A percentile compares a stretch with the other conserved stretches of the same genome.
Conservation (phyloP, 2,113 vertebrate species). For the Callithrix jacchus region DNA sequence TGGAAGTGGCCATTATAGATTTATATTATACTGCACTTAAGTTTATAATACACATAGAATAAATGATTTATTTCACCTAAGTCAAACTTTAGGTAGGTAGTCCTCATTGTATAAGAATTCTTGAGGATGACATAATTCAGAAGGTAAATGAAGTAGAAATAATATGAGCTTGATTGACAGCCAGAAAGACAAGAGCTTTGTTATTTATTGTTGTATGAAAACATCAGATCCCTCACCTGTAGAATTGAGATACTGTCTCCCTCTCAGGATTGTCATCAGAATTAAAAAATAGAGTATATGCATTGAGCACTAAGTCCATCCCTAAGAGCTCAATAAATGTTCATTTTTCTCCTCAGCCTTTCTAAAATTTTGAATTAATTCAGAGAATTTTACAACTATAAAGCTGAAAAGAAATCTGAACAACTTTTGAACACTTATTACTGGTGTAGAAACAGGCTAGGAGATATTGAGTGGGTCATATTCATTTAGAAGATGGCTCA, state of each 20-base stretch:
- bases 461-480: not conserved
- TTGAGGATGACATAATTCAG: not conserved
- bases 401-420: not conserved
- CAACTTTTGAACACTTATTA: too few species aligned
- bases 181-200: not conserved
- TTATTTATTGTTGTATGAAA: not conserved
- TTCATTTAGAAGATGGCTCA: not conserved
- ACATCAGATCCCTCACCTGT: not conserved
- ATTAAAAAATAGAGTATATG: not conserved
- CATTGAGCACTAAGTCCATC: not conserved
- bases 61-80: not conserved
- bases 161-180: not conserved
- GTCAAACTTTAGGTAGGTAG: not conserved
- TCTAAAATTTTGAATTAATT: not conserved
- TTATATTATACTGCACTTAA: not conserved
- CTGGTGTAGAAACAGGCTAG: not conserved
- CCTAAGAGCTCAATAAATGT: not conserved
- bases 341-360: not conserved
- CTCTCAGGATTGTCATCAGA: not conserved
- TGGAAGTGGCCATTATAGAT: constrained; percentile 25
- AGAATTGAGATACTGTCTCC: not conserved
- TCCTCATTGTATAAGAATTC: not conserved
- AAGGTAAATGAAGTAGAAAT: not conserved
- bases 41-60: not conserved
- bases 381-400: not conserved